phyloP scores from a whole-genome alignment of 2,888 invertebrate species.

The Trachelus iudaicus region DNA sequence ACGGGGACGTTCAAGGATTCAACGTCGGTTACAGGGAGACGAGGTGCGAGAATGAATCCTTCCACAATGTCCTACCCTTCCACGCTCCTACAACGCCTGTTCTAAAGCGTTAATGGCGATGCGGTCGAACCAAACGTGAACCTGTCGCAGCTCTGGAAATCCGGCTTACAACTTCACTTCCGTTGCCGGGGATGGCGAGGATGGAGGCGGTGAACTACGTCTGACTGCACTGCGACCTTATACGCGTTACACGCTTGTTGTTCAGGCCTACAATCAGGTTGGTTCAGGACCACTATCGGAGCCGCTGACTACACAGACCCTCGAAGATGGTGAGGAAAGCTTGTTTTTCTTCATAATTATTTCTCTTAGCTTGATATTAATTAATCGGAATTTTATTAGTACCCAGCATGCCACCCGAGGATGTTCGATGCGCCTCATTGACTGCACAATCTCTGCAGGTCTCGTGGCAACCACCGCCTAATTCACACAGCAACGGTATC shows the following conservation, averaged over 20 bases:
- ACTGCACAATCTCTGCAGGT: slow-evolving; percentile 82
- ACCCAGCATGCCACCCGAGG: slow-evolving; percentile 82
- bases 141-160: slow-evolving; percentile 61
- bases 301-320: slow-evolving; percentile 75
- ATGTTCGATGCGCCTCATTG: slow-evolving; percentile 79
- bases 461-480: slow-evolving; percentile 83
- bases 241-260: slow-evolving; percentile 76
- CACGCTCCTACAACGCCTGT: background rate
- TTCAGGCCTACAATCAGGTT: slow-evolving; percentile 80
- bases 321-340: slow-evolving; percentile 75
- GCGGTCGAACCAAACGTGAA: background rate
- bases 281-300: slow-evolving; percentile 80
- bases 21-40: slow-evolving; percentile 76
- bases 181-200: slow-evolving; percentile 76
- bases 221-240: slow-evolving; percentile 75
- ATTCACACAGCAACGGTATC: slow-evolving; percentile 79
- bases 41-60: slow-evolving; percentile 50
- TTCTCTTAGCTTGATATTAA: slow-evolving; percentile 10
- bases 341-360: background rate
- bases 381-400: slow-evolving; percentile 66
- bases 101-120: slow-evolving; percentile 43
- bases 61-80: slow-evolving; percentile 13
- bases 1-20: slow-evolving; percentile 82
- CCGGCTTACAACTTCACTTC: slow-evolving; percentile 76
- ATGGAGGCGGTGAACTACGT: slow-evolving; percentile 74